These are phyloP conservation scores for Tenthredo livida DNA, from an alignment of 2,888 invertebrate species.

Conservation along the genomic window DNA sequence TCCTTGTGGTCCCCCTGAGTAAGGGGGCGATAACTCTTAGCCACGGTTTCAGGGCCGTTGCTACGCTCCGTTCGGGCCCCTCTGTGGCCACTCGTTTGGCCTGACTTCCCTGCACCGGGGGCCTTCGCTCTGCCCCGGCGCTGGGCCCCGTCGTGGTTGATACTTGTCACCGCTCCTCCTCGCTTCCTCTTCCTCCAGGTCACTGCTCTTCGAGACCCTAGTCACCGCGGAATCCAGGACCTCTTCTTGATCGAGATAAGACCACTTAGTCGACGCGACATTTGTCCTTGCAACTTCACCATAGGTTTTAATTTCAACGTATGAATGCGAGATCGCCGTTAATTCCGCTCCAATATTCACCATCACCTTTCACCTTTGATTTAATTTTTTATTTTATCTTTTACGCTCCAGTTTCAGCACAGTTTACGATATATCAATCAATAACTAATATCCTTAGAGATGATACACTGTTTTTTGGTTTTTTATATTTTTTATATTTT, in stretches of 20 bases:
- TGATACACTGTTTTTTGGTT: constrained; percentile 40
- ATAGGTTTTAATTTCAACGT: constrained; percentile 53
- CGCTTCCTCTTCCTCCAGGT: constrained; percentile 56
- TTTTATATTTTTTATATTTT: constrained; percentile 24
- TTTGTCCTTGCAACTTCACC: constrained; percentile 63
- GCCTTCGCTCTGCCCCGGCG: constrained; percentile 75
- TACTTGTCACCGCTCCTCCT: constrained; percentile 70
- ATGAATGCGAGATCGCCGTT: not conserved
- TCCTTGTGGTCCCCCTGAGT: constrained; percentile 73
- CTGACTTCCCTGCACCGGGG: constrained; percentile 76
- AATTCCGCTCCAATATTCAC: constrained; percentile 61
- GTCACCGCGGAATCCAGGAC: constrained; percentile 37
- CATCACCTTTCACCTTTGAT: constrained; percentile 60
- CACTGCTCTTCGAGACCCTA: constrained; percentile 1
- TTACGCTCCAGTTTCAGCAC: constrained; percentile 40
- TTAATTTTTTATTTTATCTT: not conserved
- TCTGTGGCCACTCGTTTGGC: constrained; percentile 61
- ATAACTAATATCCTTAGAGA: not conserved
- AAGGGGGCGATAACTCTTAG: constrained; percentile 70
- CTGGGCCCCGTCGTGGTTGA: constrained; percentile 76
- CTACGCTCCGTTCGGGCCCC: constrained; percentile 69
- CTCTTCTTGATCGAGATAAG: constrained; percentile 30
- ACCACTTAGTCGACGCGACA: constrained; percentile 62
- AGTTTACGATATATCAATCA: not conserved
- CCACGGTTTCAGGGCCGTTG: constrained; percentile 76